Evolutionary conservation across 2,888 invertebrate genomes (phyloP), one percentile per base, ranked within the genome.

Genomic region (Dyspetes luteomarginatus): DNA sequence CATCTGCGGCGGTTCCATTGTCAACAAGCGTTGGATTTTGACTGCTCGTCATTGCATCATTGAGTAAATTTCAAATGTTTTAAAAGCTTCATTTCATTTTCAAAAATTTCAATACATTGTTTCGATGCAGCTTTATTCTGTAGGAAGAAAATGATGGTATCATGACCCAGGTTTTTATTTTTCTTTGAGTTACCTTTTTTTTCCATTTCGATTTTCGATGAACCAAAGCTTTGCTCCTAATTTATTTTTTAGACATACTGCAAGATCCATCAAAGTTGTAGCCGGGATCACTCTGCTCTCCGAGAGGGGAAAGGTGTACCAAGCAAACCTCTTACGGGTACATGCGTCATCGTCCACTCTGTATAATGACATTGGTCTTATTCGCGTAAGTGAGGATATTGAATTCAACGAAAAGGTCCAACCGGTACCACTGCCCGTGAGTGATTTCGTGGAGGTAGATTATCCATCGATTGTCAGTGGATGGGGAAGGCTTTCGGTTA

Each of bases 41-140:
- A 93, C 93, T 0, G 94, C 94, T 0, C 94, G 94, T 0, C 94
- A 94, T 82, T 94, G 94, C 56, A 91, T 94, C 7, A 89, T 91
- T 28, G 90, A 92, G 94, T 94, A 85, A 24, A 73, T 71, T 48
- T 7, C 41, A 4, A 56, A 36, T 12, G 9, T 36, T 36, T 12
- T 9, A 36, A 7, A 36, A n/a, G n/a, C n/a, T 15, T 45, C 30
- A 41, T 9, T 26, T 7, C 12, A 28, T 3, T 5, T 28, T 4
- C n/a, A 45, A 12, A 24, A 26, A 48, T 17, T n/a, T 26, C 55
- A 55, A 5, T 58, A n/a, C n/a, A 9, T 19, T 15, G 4, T 26
- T 0, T 55, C 19, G 22, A 28, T 7, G 9, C 2, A 30, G 28
- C 9, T 24, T 0, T 5, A 17, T 30, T 48, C 22, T 12, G 3